Percentiles rank a stretch among this genome's conserved stretches.
phyloP scores from a whole-genome alignment of 2,113 vertebrate species.

The Zonotrichia leucophrys region DNA sequence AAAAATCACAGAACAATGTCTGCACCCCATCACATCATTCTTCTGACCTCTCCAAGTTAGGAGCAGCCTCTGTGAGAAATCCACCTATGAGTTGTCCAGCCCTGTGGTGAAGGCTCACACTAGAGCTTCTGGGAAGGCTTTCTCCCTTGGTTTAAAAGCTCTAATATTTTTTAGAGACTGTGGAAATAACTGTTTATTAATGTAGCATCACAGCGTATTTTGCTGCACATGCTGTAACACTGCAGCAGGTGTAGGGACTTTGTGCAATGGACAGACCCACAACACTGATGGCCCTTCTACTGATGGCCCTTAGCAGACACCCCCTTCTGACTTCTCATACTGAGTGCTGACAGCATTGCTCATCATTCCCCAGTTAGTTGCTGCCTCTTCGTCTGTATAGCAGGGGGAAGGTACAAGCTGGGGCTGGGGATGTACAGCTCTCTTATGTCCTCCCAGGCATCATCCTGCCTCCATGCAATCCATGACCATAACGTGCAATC shows the following conservation, averaged over 20 bases:
- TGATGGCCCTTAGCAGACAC: no score
- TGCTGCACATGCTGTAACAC: fast-evolving
- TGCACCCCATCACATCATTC: background rate
- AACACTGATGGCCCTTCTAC: background rate
- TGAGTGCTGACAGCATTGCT: background rate
- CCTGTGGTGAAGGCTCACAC: background rate
- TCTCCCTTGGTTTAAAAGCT: background rate
- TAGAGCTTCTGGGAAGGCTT: background rate
- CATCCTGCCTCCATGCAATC: fast-evolving
- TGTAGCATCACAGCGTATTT: no score
- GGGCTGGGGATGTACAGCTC: background rate
- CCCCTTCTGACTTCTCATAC: background rate
- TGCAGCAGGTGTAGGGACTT: background rate
- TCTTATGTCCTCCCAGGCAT: background rate
- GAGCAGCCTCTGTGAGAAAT: background rate
- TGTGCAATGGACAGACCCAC: background rate
- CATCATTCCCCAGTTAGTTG: background rate
- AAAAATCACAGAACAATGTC: fast-evolving
- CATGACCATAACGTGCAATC: background rate
- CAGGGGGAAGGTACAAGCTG: background rate
- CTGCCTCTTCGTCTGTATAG: background rate
- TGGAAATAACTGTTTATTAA: background rate
- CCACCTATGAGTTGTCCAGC: background rate
- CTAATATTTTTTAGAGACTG: background rate
- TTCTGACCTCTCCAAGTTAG: background rate